These are phyloP conservation scores for Gasteruption jaculator DNA, from an alignment of 2,888 invertebrate genomes.

Conservation along the genomic window DNA sequence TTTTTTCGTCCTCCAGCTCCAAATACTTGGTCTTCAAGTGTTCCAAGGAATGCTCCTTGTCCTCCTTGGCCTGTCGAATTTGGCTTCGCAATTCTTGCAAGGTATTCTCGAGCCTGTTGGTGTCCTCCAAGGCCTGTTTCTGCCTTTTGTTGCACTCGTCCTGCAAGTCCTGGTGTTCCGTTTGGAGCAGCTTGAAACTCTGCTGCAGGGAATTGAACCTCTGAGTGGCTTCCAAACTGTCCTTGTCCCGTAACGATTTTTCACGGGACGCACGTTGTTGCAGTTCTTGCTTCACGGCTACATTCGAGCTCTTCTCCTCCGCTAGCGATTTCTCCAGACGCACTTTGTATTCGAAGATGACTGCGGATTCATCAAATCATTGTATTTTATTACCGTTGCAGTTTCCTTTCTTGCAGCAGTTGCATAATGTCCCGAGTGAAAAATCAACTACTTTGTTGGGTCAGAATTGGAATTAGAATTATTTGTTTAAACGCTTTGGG, in stretches of 20 bases:
- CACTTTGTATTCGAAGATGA: conserved; percentile 47
- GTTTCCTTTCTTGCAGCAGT: too few species aligned
- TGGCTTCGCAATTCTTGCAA: conserved; percentile 35
- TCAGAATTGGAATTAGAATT: too few species aligned
- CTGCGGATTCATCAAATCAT: conserved; percentile 32
- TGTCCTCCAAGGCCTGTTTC: conserved; percentile 35
- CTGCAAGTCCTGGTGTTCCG: conserved; percentile 41
- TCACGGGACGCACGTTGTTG: conserved; percentile 43
- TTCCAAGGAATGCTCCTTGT: conserved; percentile 36
- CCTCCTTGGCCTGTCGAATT: conserved; percentile 32
- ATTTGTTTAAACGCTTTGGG: too few species aligned
- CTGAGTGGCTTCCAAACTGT: conserved; percentile 42
- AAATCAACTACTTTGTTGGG: too few species aligned
- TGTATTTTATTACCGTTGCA: too few species aligned
- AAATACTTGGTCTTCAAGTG: conserved; percentile 40
- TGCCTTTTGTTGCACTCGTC: conserved; percentile 42
- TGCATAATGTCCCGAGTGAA: too few species aligned
- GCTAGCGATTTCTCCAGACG: conserved; percentile 44
- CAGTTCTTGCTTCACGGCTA: conserved; percentile 43
- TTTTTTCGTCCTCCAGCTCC: conserved; percentile 37
- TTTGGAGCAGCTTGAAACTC: conserved; percentile 38
- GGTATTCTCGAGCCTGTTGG: conserved; percentile 31
- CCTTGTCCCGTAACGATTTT: conserved; percentile 42
- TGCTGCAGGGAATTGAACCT: conserved; percentile 45
- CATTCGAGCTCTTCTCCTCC: conserved; percentile 46